Conservation (phyloP, 2,113 vertebrate species). For the Empidonax traillii region DNA sequence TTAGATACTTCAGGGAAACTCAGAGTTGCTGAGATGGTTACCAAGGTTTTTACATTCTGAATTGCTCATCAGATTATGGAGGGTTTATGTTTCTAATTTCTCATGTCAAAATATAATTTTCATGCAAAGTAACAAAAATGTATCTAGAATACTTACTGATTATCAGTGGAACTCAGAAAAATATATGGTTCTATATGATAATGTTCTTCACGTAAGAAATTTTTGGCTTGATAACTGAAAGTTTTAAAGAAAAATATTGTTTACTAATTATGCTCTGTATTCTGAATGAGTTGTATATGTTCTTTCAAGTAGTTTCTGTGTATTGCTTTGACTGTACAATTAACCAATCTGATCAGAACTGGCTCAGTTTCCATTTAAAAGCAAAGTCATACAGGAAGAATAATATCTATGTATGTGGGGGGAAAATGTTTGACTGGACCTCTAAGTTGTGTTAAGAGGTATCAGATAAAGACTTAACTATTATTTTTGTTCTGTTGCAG, state of each 20-base stretch:
- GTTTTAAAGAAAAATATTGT: neutral
- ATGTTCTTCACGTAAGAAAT: neutral
- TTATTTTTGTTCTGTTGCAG: constrained; percentile 82
- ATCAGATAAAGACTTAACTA: constrained; percentile 71
- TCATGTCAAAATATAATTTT: neutral
- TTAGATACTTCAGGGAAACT: neutral
- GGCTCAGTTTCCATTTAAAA: neutral
- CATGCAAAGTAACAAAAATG: neutral
- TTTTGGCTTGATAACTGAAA: neutral
- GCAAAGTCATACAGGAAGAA: neutral
- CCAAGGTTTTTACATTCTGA: neutral
- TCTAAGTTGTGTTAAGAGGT: constrained; percentile 49
- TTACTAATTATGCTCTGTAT: neutral
- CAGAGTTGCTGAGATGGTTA: neutral
- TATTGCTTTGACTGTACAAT: neutral
- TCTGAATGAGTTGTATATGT: neutral
- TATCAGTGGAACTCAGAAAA: neutral
- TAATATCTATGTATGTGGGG: neutral
- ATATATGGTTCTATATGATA: neutral
- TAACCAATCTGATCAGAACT: neutral
- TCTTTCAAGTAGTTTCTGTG: neutral
- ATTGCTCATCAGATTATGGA: neutral
- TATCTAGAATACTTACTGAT: neutral
- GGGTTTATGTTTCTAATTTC: neutral
- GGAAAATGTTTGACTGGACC: neutral